A percentile compares a stretch with the other conserved stretches of the same genome.
phyloP scores from a whole-genome alignment of 2,888 invertebrate genomes.

The Caenorhabditis uteleia region DNA sequence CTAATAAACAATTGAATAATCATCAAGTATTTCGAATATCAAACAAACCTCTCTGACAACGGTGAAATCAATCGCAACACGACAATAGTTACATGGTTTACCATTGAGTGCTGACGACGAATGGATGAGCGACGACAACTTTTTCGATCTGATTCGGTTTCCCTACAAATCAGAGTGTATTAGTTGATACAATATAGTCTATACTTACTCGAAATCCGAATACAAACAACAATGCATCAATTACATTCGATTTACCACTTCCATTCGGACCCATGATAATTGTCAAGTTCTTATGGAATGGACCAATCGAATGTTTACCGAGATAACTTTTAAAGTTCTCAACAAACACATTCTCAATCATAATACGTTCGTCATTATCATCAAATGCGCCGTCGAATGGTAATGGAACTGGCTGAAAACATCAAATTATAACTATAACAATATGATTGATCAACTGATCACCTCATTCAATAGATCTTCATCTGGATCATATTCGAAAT shows the following conservation, averaged over 20 bases:
- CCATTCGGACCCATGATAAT: conserved; percentile 98
- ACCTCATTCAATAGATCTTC: background rate
- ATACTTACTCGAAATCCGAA: conserved; percentile 80
- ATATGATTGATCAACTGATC: background rate
- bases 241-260: conserved; percentile 97
- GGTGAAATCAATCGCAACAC: conserved; percentile 87
- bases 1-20: conserved; percentile 1
- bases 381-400: conserved; percentile 74
- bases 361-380: conserved; percentile 79
- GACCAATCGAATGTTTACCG: conserved; percentile 82
- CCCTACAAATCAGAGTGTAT: conserved; percentile 1
- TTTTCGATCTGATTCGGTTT: conserved; percentile 90
- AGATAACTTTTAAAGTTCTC: conserved; percentile 96
- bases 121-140: conserved; percentile 82
- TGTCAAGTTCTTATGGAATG: conserved; percentile 96
- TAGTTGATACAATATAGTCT: conserved; percentile 1
- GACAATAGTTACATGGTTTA: conserved; percentile 78
- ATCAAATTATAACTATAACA: background rate
- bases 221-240: conserved; percentile 98
- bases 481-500: background rate
- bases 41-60: conserved; percentile 72
- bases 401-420: conserved; percentile 26
- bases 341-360: conserved; percentile 88
- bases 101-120: conserved; percentile 79
- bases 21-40: conserved; percentile 46